Conservation (phyloP, 2,888 invertebrate species). For the Cyclophora punctaria region DNA sequence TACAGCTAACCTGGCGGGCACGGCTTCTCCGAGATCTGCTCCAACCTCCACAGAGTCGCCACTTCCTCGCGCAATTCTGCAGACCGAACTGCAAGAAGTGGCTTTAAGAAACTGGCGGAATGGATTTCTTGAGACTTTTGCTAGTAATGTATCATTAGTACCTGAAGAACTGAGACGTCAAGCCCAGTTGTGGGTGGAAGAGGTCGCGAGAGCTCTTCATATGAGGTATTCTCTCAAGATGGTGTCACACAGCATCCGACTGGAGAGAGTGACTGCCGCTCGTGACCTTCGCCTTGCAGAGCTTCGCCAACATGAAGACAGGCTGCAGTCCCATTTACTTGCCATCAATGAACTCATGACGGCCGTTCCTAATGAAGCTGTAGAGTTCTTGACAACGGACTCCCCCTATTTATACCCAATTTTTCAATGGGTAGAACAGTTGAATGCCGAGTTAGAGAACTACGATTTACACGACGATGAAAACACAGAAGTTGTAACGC, state of each 20-base stretch:
- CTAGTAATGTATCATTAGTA: constrained; percentile 34
- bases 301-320: constrained; percentile 40
- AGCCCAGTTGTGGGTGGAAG: constrained; percentile 47
- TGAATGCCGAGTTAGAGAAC: constrained; percentile 33
- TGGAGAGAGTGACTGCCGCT: constrained; percentile 45
- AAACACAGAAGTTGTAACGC: constrained; percentile 35
- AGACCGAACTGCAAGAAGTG: constrained; percentile 45
- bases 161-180: constrained; percentile 43
- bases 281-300: constrained; percentile 39
- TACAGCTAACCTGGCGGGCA: neutral
- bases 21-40: constrained; percentile 12
- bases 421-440: constrained; percentile 32
- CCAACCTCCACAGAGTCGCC: constrained; percentile 15
- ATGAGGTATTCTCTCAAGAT: constrained; percentile 51
- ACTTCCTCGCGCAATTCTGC: constrained; percentile 38
- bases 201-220: constrained; percentile 35
- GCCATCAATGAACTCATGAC: constrained; percentile 41
- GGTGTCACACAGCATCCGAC: constrained; percentile 45
- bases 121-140: constrained; percentile 55
- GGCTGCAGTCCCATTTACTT: constrained; percentile 45
- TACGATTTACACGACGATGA: constrained; percentile 24
- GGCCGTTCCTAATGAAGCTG: constrained; percentile 32
- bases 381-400: constrained; percentile 35
- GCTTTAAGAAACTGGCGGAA: constrained; percentile 51
- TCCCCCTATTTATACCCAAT: constrained; percentile 45